These are phyloP conservation scores for Melanostoma mellinum DNA, from an alignment of 2,888 invertebrate species.

Conservation along the genomic window DNA sequence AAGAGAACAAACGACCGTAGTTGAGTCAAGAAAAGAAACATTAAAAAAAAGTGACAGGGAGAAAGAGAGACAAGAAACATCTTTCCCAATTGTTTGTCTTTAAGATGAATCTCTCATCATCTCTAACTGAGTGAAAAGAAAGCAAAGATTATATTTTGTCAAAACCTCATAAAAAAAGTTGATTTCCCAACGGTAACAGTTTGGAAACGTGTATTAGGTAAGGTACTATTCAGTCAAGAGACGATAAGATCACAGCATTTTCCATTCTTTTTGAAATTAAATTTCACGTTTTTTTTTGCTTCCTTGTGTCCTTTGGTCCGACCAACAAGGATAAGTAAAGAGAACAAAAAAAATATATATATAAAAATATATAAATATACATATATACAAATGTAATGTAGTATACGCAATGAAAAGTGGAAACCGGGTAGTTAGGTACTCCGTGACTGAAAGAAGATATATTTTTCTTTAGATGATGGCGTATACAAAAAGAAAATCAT, in stretches of 20 bases:
- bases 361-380: slow-evolving; percentile 7
- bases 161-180: slow-evolving; percentile 46
- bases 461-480: slow-evolving; percentile 28
- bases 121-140: slow-evolving; percentile 13
- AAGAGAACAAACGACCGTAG: slow-evolving; percentile 23
- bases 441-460: slow-evolving; percentile 34
- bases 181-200: slow-evolving; percentile 70
- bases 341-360: slow-evolving; percentile 23
- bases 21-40: not conserved
- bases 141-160: slow-evolving; percentile 58
- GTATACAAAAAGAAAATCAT: slow-evolving; percentile 53
- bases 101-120: slow-evolving; percentile 40
- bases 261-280: slow-evolving; percentile 58
- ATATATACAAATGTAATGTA: not conserved
- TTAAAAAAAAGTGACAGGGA: no score
- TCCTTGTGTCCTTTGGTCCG: not conserved
- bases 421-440: slow-evolving; percentile 31
- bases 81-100: slow-evolving; percentile 18
- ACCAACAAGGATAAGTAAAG: not conserved
- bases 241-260: slow-evolving; percentile 64
- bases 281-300: slow-evolving; percentile 22
- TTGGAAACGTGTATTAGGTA: slow-evolving; percentile 40
- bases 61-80: not conserved
- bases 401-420: slow-evolving; percentile 29
- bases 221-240: slow-evolving; percentile 49